Evolutionary conservation across 2,888 invertebrate genomes (phyloP), one percentile per base, ranked within the genome.

Genomic region (Ophraella communa): DNA sequence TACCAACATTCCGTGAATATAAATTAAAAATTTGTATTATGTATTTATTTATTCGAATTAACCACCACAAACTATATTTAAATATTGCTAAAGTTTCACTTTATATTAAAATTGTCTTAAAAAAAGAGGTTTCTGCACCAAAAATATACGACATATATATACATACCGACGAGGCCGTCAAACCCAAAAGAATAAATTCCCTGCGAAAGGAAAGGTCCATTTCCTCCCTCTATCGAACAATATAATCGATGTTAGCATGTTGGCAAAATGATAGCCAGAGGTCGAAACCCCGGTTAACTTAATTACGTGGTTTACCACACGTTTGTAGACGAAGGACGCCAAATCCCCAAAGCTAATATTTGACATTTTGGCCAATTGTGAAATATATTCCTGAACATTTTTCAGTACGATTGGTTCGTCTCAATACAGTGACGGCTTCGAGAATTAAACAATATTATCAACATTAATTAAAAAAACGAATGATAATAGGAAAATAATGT

Each of bases 271-370:
- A 65, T 57, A 61, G 65, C 56, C 57, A 65, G 61, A 65, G 65
- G 65, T 55, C 61, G 61, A 63, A 51, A 51, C 58, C 63, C 53
- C 58, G 47, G 63, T 63, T 55, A 65, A 61, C 65, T 65, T 53
- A 52, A 65, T 65, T 65, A 61, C 47, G 56, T 57, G 65, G 61
- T 51, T 24, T 58, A 55, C 62, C 57, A 56, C 66, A 62, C 62
- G 68, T 66, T 66, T 60, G 64, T 54, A 56, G 55, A 56, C 55
- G 56, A 52, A 55, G 45, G 58, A 44, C 62, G 35, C 60, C 62
- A 61, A 67, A 65, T 66, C 67, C 69, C 69, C 55, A 68, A 66
- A 69, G 70, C 69, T 65, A 68, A 73, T 71, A 73, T 71, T 73
- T 73, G 71, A 71, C 70, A 64, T 65, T n/a, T 53, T 63, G 58